phyloP scores from a whole-genome alignment of 1,140 invertebrate genomes.

The Anadara kagoshimensis region DNA sequence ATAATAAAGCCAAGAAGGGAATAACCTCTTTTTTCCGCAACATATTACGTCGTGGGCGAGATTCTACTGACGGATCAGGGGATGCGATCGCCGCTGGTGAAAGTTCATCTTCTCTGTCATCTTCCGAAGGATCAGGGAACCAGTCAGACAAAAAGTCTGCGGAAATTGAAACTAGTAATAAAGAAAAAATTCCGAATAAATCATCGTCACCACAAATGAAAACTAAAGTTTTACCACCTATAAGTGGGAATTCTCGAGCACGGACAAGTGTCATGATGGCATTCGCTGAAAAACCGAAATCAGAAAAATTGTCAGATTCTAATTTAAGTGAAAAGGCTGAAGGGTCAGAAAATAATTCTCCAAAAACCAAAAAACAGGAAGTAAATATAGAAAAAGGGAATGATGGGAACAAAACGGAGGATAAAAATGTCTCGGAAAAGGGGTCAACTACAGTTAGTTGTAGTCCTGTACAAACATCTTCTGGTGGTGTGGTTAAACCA shows the following conservation, averaged over 20 bases:
- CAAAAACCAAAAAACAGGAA: conserved; percentile 14
- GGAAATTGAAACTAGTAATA: conserved; percentile 6
- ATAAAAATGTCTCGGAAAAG: neutral
- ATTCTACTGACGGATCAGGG: conserved; percentile 38
- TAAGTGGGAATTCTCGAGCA: conserved; percentile 11
- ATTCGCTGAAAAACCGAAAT: conserved; percentile 18
- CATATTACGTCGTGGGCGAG: conserved; percentile 57
- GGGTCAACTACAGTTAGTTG: too few relatives aligned
- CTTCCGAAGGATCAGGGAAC: neutral
- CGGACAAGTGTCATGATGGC: conserved; percentile 37
- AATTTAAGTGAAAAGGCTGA: neutral
- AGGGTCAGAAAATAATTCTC: conserved; percentile 1
- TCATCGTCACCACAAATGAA: conserved; percentile 45
- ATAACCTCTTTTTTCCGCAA: conserved; percentile 64
- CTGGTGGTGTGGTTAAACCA: conserved; percentile 4
- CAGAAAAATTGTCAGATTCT: too few relatives aligned
- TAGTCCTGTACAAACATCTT: too few relatives aligned
- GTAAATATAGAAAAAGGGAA: conserved; percentile 8
- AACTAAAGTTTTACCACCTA: conserved; percentile 39
- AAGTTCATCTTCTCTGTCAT: neutral
- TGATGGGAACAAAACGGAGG: neutral
- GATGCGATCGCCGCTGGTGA: neutral
- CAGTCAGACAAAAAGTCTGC: neutral
- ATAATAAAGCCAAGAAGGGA: conserved; percentile 51
- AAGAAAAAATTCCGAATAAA: conserved; percentile 18